These are phyloP conservation scores for Tyto alba DNA, from an alignment of 2,113 vertebrate species.

Conservation along the genomic window DNA sequence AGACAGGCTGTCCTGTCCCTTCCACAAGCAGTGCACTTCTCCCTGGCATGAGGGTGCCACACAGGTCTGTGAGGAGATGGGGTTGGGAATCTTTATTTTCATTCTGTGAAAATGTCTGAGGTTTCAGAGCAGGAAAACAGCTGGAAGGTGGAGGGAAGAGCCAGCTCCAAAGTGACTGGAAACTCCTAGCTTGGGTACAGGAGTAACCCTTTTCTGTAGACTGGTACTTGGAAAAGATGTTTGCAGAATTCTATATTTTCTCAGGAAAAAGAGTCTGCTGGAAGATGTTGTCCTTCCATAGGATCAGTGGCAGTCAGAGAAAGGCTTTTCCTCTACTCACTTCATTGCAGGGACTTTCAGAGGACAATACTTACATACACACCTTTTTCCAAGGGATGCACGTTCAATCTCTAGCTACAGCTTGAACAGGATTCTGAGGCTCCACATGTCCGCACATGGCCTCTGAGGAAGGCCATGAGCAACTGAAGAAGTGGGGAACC, in stretches of 20 bases:
- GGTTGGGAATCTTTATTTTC: background rate
- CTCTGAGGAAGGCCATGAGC: background rate
- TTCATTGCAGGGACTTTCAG: background rate
- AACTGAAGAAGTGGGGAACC: background rate
- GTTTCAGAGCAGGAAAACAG: background rate
- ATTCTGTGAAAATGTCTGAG: background rate
- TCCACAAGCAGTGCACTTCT: background rate
- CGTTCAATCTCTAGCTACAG: background rate
- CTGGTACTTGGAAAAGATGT: background rate
- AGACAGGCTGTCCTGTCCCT: background rate
- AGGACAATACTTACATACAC: background rate
- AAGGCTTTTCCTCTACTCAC: background rate
- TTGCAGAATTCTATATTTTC: background rate
- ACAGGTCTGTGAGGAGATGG: background rate
- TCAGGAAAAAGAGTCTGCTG: background rate
- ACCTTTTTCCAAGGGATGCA: background rate
- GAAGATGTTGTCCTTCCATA: background rate
- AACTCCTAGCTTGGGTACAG: background rate
- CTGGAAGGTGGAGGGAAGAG: background rate
- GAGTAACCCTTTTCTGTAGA: background rate
- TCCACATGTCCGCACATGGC: rapidly evolving
- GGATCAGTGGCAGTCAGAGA: background rate
- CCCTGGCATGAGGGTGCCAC: background rate
- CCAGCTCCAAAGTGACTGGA: background rate
- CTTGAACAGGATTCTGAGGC: background rate